Conservation (phyloP, 2,113 vertebrate genomes). For the Procapra przewalskii region DNA sequence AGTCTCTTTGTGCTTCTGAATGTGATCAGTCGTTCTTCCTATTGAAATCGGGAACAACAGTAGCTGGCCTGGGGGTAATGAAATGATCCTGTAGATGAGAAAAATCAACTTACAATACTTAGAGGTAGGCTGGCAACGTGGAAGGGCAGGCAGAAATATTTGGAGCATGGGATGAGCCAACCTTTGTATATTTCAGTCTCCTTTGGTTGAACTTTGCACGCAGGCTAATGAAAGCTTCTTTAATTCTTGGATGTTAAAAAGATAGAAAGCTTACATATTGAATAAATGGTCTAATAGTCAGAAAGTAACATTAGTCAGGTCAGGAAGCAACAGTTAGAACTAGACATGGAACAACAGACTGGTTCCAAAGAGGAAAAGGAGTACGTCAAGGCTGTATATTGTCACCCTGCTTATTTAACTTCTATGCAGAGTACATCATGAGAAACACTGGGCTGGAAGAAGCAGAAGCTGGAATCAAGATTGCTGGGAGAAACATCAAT, state of each 20-base stretch:
- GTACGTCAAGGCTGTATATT: too few relatives aligned
- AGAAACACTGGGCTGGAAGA: too few relatives aligned
- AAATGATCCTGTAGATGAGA: neutral
- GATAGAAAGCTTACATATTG: neutral
- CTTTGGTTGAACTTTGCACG: neutral
- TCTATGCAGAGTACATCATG: too few relatives aligned
- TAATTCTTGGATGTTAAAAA: neutral
- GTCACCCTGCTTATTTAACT: too few relatives aligned
- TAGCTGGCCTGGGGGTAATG: neutral
- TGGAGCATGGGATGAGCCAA: neutral
- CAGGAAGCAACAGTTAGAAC: too few relatives aligned
- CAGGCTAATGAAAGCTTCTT: neutral
- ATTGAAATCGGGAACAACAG: neutral
- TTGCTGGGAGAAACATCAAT: too few relatives aligned
- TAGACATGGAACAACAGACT: too few relatives aligned
- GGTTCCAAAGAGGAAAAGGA: too few relatives aligned
- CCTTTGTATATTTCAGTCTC: neutral
- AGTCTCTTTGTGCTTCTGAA: neutral
- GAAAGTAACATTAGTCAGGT: neutral
- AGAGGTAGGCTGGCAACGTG: neutral
- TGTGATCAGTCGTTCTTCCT: neutral
- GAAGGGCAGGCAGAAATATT: neutral
- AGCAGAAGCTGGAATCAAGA: too few relatives aligned
- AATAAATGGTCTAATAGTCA: neutral
- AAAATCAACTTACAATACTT: neutral